Conservation (phyloP, 1,140 invertebrate species). For the Sinonovacula constricta region DNA sequence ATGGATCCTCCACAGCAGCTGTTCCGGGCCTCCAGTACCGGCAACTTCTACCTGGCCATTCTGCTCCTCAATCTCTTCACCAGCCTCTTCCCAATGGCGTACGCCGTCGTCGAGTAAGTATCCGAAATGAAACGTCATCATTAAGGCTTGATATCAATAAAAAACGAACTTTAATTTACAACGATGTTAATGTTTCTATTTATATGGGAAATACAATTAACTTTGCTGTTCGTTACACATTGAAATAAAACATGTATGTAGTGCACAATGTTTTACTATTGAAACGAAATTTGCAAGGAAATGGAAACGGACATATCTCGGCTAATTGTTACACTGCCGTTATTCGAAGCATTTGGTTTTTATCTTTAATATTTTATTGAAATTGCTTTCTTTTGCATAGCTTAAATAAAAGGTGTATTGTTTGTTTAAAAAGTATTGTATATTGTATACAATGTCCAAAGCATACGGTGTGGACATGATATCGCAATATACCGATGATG, state of each 20-base stretch:
- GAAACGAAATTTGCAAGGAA: too few species aligned
- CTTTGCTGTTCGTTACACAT: too few species aligned
- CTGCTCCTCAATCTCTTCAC: slow-evolving; percentile 67
- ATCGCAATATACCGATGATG: too few species aligned
- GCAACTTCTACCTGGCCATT: slow-evolving; percentile 70
- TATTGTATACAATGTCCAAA: too few species aligned
- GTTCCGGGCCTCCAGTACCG: slow-evolving; percentile 70
- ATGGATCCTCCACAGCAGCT: slow-evolving; percentile 65
- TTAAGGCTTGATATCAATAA: background rate
- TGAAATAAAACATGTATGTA: too few species aligned
- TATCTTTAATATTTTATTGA: background rate
- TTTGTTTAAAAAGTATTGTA: too few species aligned
- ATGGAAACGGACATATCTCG: too few species aligned
- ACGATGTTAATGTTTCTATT: too few species aligned
- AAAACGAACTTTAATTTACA: background rate
- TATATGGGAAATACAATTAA: too few species aligned
- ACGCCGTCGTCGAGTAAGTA: slow-evolving; percentile 68
- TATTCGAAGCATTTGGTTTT: background rate
- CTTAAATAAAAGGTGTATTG: background rate
- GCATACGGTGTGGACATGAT: too few species aligned
- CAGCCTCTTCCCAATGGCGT: slow-evolving; percentile 65
- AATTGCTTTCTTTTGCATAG: background rate
- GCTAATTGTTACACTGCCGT: background rate
- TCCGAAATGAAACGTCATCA: background rate
- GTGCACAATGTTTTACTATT: too few species aligned